Percentiles rank a stretch among this genome's conserved stretches.
These are phyloP conservation scores for Rotaria magnacalcarata DNA, from an alignment of 2,888 invertebrate genomes.

Conservation along the genomic window DNA sequence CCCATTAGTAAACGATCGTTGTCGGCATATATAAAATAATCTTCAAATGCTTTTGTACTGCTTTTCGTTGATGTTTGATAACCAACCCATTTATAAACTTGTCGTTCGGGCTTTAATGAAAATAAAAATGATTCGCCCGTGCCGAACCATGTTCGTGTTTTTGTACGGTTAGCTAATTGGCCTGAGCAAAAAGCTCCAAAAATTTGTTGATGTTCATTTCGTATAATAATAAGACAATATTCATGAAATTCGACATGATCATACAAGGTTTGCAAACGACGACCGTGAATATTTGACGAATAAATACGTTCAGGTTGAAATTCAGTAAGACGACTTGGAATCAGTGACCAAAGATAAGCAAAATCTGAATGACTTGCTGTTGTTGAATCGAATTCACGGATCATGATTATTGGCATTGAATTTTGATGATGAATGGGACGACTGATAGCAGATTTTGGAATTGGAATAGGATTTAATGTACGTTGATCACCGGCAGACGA, in stretches of 20 bases:
- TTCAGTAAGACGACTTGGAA: slow-evolving; percentile 40
- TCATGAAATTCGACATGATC: slow-evolving; percentile 46
- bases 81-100: slow-evolving; percentile 45
- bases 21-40: slow-evolving; percentile 29
- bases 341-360: slow-evolving; percentile 41
- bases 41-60: not conserved
- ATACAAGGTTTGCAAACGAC: slow-evolving; percentile 40
- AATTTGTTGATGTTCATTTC: slow-evolving; percentile 33
- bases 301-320: slow-evolving; percentile 41
- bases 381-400: slow-evolving; percentile 35
- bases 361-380: slow-evolving; percentile 39
- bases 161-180: slow-evolving; percentile 36
- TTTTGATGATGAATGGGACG: slow-evolving; percentile 1
- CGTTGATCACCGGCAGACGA: not conserved
- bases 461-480: not conserved
- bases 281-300: slow-evolving; percentile 45
- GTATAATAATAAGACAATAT: slow-evolving; percentile 39
- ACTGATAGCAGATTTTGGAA: not conserved
- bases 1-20: slow-evolving; percentile 33
- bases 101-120: slow-evolving; percentile 20
- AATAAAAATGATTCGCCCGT: slow-evolving; percentile 46
- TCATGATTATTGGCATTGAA: slow-evolving; percentile 36
- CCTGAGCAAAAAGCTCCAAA: slow-evolving; percentile 44
- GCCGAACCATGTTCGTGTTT: slow-evolving; percentile 36
- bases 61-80: not conserved